Percentiles rank a stretch among this genome's conserved stretches.
Evolutionary conservation across 2,888 invertebrate species (phyloP).

Genomic region (Stenotaenia linearis): DNA sequence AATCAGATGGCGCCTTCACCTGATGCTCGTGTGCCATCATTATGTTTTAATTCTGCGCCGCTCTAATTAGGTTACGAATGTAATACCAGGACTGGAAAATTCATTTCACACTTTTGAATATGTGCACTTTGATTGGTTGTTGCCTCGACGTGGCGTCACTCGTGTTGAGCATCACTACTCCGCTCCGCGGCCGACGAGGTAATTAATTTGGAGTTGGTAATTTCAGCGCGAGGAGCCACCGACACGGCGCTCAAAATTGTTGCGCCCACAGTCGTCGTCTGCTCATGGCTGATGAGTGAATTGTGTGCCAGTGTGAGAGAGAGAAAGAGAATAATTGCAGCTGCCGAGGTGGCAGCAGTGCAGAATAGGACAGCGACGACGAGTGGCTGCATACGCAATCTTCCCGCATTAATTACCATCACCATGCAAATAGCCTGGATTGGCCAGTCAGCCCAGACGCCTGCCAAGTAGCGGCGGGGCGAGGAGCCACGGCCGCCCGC

Average conservation of each 20-base stretch:
- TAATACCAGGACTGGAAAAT: slow-evolving; percentile 33
- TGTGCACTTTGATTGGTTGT: slow-evolving; percentile 33
- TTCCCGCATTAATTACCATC: slow-evolving; percentile 32
- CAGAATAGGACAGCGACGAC: neutral
- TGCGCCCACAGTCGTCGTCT: slow-evolving; percentile 21
- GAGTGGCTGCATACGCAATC: slow-evolving; percentile 29
- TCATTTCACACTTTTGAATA: slow-evolving; percentile 34
- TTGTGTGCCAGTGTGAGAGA: neutral
- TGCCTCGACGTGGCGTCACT: slow-evolving; percentile 31
- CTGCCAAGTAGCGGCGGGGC: slow-evolving; percentile 26
- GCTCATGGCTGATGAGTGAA: slow-evolving; percentile 21
- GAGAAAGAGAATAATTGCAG: slow-evolving; percentile 10
- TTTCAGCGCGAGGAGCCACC: slow-evolving; percentile 31
- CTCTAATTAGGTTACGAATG: slow-evolving; percentile 34
- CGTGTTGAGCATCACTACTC: slow-evolving; percentile 28
- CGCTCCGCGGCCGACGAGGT: slow-evolving; percentile 30
- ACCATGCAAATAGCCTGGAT: slow-evolving; percentile 33
- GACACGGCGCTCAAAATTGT: slow-evolving; percentile 24
- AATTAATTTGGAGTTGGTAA: slow-evolving; percentile 33
- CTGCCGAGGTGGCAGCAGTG: slow-evolving; percentile 17
- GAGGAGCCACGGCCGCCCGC: slow-evolving; percentile 12
- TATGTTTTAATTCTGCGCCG: slow-evolving; percentile 34
- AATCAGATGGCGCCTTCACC: slow-evolving; percentile 32
- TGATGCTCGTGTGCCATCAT: slow-evolving; percentile 33
- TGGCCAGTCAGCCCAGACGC: slow-evolving; percentile 28